Percentiles rank a stretch among this genome's conserved stretches.
These are phyloP conservation scores for Torymus texanus DNA, from an alignment of 2,888 invertebrate species.

Conservation along the genomic window DNA sequence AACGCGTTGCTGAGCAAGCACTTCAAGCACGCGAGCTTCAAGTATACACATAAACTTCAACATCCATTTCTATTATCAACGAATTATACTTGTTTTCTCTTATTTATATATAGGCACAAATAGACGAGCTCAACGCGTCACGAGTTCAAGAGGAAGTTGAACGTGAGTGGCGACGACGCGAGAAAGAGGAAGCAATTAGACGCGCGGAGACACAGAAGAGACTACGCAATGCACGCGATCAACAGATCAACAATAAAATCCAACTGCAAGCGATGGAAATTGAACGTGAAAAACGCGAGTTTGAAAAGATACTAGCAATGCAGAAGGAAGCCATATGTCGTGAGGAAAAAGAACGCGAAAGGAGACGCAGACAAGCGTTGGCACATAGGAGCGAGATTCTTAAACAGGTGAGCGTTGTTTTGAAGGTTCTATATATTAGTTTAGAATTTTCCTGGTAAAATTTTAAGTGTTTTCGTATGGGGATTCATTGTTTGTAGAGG, in stretches of 20 bases:
- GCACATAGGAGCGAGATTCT: conserved; percentile 81
- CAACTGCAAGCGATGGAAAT: conserved; percentile 82
- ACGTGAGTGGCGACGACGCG: conserved; percentile 82
- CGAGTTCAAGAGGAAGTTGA: conserved; percentile 81
- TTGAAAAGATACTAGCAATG: conserved; percentile 78
- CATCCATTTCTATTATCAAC: background rate
- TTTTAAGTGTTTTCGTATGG: too few species aligned
- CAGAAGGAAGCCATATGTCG: conserved; percentile 77
- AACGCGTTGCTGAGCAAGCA: conserved; percentile 63
- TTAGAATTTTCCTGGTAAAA: too few species aligned
- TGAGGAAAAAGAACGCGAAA: conserved; percentile 76
- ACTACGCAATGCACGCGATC: conserved; percentile 77
- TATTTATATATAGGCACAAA: conserved; percentile 73
- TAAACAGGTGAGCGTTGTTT: conserved; percentile 76
- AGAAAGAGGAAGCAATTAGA: conserved; percentile 79
- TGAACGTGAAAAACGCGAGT: conserved; percentile 80
- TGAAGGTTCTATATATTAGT: too few species aligned
- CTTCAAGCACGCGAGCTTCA: conserved; percentile 63
- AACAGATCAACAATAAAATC: conserved; percentile 79
- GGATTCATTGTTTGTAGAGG: too few species aligned
- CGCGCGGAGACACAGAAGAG: conserved; percentile 77
- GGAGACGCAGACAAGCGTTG: conserved; percentile 74
- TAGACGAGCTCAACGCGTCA: conserved; percentile 77
- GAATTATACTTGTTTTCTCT: background rate
- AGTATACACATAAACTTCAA: conserved; percentile 55